phyloP scores from a whole-genome alignment of 37 sponge, comb jelly and placozoan species.

The Hormiphora californensis region DNA sequence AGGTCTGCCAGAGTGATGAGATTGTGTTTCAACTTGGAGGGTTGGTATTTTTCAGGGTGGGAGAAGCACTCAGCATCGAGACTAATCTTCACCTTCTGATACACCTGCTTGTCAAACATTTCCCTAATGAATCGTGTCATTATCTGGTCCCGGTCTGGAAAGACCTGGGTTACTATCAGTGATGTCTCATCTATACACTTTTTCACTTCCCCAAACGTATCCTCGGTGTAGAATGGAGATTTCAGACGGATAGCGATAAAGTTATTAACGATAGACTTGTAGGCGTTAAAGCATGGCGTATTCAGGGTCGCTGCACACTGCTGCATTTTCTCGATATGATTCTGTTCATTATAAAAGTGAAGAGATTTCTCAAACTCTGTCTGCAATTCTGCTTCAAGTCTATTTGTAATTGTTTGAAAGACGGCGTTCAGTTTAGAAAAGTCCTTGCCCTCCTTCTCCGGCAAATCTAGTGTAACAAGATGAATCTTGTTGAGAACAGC shows the following conservation, averaged over 20 bases:
- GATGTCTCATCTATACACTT: slow-evolving; percentile 38
- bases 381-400: background rate
- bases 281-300: slow-evolving; percentile 36
- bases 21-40: background rate
- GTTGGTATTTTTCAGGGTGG: slow-evolving; percentile 27
- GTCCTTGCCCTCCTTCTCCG: slow-evolving; percentile 41
- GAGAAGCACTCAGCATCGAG: background rate
- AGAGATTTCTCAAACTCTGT: slow-evolving; percentile 7
- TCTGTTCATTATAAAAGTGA: slow-evolving; percentile 34
- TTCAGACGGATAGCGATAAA: slow-evolving; percentile 23
- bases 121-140: slow-evolving; percentile 24
- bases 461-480: slow-evolving; percentile 41
- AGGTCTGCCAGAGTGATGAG: background rate
- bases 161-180: slow-evolving; percentile 6
- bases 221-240: slow-evolving; percentile 43
- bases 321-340: slow-evolving; percentile 33
- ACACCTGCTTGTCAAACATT: slow-evolving; percentile 23
- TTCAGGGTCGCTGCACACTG: slow-evolving; percentile 33
- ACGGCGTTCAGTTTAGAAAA: slow-evolving; percentile 3
- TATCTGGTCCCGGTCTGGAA: slow-evolving; percentile 39
- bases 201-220: slow-evolving; percentile 35
- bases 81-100: slow-evolving; percentile 23
- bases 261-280: slow-evolving; percentile 7
- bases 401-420: background rate
- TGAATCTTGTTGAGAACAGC: slow-evolving; percentile 31